Conservation (phyloP, 2,888 invertebrate species). For the Agelastica alni region DNA sequence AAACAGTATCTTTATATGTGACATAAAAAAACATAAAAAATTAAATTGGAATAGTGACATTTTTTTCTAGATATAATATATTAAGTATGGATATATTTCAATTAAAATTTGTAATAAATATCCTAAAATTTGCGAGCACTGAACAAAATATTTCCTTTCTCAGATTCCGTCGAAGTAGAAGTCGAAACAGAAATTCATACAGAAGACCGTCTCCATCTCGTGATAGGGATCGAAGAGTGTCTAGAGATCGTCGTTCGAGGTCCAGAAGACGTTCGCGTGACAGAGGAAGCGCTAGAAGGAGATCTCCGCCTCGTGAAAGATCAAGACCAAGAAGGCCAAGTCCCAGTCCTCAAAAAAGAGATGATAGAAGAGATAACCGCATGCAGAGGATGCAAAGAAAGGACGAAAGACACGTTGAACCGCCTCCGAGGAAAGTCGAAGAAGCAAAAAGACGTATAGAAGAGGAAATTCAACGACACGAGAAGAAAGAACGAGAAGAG, state of each 20-base stretch:
- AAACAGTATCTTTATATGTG: too few relatives aligned
- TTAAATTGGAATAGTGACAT: too few relatives aligned
- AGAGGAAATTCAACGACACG: conserved; percentile 40
- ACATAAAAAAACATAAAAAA: too few relatives aligned
- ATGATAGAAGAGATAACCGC: conserved; percentile 45
- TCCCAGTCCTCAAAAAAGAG: conserved; percentile 49
- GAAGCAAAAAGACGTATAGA: conserved; percentile 45
- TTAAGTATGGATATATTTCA: too few relatives aligned
- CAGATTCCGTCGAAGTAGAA: conserved; percentile 50
- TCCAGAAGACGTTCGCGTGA: conserved; percentile 48
- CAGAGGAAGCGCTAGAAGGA: conserved; percentile 47
- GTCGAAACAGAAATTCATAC: conserved; percentile 50
- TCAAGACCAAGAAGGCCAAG: conserved; percentile 49
- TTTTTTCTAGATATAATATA: too few relatives aligned
- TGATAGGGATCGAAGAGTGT: conserved; percentile 47
- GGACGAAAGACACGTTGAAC: conserved; percentile 47
- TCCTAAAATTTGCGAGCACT: too few relatives aligned
- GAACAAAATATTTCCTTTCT: not conserved
- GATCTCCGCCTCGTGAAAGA: conserved; percentile 51
- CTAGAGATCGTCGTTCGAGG: conserved; percentile 54
- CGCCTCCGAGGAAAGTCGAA: conserved; percentile 46
- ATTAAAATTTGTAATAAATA: too few relatives aligned
- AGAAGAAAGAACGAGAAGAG: conserved; percentile 42
- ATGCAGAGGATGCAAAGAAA: conserved; percentile 34
- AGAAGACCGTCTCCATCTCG: conserved; percentile 45